Evolutionary conservation across 1,140 invertebrate species (phyloP).

Genomic region (Paraescarpia echinospica): DNA sequence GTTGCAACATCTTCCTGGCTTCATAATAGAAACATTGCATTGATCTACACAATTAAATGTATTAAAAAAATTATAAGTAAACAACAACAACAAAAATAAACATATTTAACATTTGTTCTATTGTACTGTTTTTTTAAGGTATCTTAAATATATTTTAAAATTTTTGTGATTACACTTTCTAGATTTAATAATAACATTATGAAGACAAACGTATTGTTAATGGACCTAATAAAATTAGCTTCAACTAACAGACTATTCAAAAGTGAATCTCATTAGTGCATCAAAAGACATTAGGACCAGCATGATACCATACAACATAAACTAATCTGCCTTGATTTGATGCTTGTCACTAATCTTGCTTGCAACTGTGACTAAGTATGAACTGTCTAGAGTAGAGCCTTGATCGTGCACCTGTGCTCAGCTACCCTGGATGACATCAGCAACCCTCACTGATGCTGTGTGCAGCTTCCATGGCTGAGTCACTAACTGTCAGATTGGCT

Average conservation of each 20-base stretch:
- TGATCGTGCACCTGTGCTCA: not conserved
- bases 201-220: not conserved
- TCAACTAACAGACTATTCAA: not conserved
- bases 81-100: no score
- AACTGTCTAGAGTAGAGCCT: not conserved
- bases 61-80: no score
- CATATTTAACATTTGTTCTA: no score
- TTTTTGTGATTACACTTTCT: no score
- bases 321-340: not conserved
- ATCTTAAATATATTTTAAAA: no score
- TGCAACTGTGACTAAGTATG: not conserved
- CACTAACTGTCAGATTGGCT: not conserved
- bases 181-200: not conserved
- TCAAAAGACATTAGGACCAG: not conserved
- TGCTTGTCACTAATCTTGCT: not conserved
- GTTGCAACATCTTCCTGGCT: not conserved
- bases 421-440: not conserved
- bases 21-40: no score
- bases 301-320: not conserved
- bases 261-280: not conserved
- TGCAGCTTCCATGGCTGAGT: not conserved
- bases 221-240: not conserved
- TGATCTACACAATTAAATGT: no score
- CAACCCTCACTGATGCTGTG: not conserved
- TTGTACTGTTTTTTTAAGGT: no score